A percentile compares a stretch with the other conserved stretches of the same genome.
phyloP scores from a whole-genome alignment of 2,888 invertebrate genomes.

The Bellardia pandia region DNA sequence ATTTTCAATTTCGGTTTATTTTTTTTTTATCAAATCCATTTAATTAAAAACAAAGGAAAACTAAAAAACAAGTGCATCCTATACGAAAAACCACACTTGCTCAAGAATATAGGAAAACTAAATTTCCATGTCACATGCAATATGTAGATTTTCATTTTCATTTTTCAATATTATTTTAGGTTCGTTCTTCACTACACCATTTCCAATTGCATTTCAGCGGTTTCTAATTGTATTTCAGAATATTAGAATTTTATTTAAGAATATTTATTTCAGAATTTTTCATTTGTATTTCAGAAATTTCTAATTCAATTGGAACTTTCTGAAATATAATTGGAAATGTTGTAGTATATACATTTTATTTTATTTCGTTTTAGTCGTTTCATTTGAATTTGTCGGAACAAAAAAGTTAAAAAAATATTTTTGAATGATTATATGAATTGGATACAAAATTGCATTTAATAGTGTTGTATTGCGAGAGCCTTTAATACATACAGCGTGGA shows the following conservation, averaged over 20 bases:
- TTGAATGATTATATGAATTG: slow-evolving; percentile 32
- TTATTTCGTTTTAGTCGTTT: not conserved
- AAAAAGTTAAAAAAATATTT: slow-evolving; percentile 9
- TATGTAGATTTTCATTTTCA: slow-evolving; percentile 56
- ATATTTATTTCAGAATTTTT: too few relatives aligned
- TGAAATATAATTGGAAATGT: not conserved
- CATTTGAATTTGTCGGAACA: slow-evolving; percentile 14
- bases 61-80: slow-evolving; percentile 25
- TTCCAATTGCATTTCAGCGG: too few relatives aligned
- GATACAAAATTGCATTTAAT: slow-evolving; percentile 46
- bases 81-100: not conserved
- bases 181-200: slow-evolving; percentile 8
- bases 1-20: slow-evolving; percentile 34
- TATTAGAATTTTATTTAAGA: too few relatives aligned
- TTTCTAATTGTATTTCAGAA: too few relatives aligned
- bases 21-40: slow-evolving; percentile 39
- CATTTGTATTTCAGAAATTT: too few relatives aligned
- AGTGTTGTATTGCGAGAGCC: slow-evolving; percentile 9
- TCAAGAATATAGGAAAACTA: slow-evolving; percentile 5
- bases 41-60: slow-evolving; percentile 40
- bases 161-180: slow-evolving; percentile 33
- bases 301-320: too few relatives aligned
- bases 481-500: not conserved
- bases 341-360: not conserved
- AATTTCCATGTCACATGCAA: slow-evolving; percentile 70